These are phyloP conservation scores for Hirtodrosophila confusa DNA, from an alignment of 2,888 invertebrate species.

Conservation along the genomic window DNA sequence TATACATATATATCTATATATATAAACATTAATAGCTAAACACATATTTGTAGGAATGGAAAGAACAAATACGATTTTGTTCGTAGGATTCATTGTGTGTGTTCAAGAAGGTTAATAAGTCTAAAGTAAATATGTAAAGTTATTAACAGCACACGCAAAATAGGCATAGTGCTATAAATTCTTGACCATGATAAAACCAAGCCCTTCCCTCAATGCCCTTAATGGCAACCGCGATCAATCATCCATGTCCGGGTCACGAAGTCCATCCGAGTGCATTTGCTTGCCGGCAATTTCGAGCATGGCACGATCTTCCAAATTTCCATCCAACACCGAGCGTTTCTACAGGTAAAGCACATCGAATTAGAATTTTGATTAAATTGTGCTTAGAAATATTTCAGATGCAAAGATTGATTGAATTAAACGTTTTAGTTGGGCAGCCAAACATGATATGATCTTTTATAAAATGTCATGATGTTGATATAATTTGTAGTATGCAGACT, in stretches of 20 bases:
- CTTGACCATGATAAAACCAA: constrained; percentile 58
- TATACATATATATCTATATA: constrained; percentile 5
- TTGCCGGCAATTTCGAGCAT: constrained; percentile 93
- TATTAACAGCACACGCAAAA: constrained; percentile 52
- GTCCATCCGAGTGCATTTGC: constrained; percentile 92
- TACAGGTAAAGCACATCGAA: constrained; percentile 3
- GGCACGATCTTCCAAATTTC: constrained; percentile 91
- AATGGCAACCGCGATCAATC: constrained; percentile 61
- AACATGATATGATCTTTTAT: too few relatives aligned
- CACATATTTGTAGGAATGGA: constrained; percentile 69
- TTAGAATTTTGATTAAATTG: neutral
- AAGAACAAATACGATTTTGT: constrained; percentile 53
- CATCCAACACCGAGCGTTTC: constrained; percentile 88
- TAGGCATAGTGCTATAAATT: constrained; percentile 56
- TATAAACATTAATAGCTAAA: constrained; percentile 56
- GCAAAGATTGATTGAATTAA: too few relatives aligned
- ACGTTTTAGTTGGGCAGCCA: too few relatives aligned
- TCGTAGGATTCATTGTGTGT: constrained; percentile 40
- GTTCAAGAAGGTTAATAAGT: constrained; percentile 34
- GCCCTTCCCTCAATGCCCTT: constrained; percentile 8
- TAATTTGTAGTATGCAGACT: too few relatives aligned
- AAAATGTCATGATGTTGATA: too few relatives aligned
- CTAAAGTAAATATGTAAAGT: constrained; percentile 57
- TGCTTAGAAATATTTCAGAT: too few relatives aligned
- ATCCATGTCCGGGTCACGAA: constrained; percentile 86